These are phyloP conservation scores for Standfussiana lucernea DNA, from an alignment of 2,888 invertebrate species.

Conservation along the genomic window DNA sequence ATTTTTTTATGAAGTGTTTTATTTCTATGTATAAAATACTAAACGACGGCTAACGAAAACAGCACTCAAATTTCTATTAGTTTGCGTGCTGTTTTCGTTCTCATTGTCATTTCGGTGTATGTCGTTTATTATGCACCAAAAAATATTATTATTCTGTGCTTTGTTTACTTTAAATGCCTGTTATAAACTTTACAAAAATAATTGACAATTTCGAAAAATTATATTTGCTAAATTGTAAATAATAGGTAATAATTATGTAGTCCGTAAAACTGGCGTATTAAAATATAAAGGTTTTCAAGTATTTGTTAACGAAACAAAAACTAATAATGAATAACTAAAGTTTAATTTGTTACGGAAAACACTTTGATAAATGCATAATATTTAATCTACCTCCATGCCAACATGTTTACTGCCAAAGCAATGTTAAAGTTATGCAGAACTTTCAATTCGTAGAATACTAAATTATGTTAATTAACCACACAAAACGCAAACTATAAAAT, in stretches of 20 bases:
- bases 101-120: not conserved
- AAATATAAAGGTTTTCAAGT: not conserved
- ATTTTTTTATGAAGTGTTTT: not conserved
- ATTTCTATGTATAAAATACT: too few species aligned
- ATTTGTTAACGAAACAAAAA: not conserved
- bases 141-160: not conserved
- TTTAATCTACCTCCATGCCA: not conserved
- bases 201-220: not conserved
- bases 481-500: conserved; percentile 17
- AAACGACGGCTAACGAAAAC: too few species aligned
- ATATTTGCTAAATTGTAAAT: not conserved
- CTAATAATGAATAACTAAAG: not conserved
- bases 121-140: too few species aligned
- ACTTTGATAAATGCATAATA: not conserved
- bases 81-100: not conserved
- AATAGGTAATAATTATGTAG: not conserved
- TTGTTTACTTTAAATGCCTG: not conserved
- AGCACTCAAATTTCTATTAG: too few species aligned
- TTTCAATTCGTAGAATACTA: conserved; percentile 24
- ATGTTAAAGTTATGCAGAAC: not conserved
- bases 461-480: conserved; percentile 5
- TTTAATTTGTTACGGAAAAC: not conserved
- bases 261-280: not conserved
- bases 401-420: not conserved
- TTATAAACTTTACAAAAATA: too few species aligned